Evolutionary conservation across 2,888 invertebrate genomes (phyloP), one percentile per base, ranked within the genome.

Genomic region (Dorcus parallelipipedus): DNA sequence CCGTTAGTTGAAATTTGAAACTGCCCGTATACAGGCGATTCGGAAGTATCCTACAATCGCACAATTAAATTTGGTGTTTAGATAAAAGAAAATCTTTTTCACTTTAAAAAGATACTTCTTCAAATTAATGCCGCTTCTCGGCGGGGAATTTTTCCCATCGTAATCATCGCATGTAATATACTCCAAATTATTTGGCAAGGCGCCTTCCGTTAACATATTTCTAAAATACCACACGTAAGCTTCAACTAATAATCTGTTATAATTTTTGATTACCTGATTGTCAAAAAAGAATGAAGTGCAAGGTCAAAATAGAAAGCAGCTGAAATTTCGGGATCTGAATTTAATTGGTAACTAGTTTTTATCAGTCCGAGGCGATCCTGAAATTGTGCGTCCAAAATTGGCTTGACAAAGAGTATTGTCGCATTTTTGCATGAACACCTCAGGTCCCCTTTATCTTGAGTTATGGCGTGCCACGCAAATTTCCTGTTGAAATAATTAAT

Each of bases 241-340:
- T 33, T 33, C 7, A 33, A 33, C 1, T 33, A 4, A 7, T 33
- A 33, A 33, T 3, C 26, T 33, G 26, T 33, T 33, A 33, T 6
- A 33, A 33, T 7, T 33, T 33, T 41, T 20, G 5, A 70, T 81
- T 83, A 90, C 90, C 87, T 89, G 63, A 91, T 80, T 6, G 90
- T 84, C 66, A 89, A 77, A 71, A 91, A 86, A 3, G 90, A 85
- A 65, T 89, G 81, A 58, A 91, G 76, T 23, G 89, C 86, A 62
- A 95, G 78, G 78, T 96, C 95, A 77, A 93, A 95, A 78, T 95
- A 94, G 78, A 95, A 95, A 4, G 91, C 90, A 1, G 90, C 86
- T 43, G 88, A 85, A 60, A 93, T 87, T 78, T 89, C 88, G 2
- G 91, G 90, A 68, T 86, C 85, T 1, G 83, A 83, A 67, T 86